Evolutionary conservation across 2,797 vertebrate genomes (phyloP).

Genomic region (Scolopax rusticola): DNA sequence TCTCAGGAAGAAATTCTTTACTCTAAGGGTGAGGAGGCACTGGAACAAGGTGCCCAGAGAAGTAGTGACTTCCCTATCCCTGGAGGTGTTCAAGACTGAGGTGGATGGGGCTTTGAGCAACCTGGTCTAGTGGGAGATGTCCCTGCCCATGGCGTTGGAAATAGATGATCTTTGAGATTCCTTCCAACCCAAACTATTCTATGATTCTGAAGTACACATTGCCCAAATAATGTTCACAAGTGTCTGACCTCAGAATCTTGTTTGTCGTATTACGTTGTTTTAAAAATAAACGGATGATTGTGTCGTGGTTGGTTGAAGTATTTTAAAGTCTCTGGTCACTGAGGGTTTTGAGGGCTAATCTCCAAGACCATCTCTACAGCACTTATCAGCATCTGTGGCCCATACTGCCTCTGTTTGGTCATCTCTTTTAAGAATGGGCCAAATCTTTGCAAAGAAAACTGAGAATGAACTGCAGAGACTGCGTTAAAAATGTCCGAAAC

Average conservation of each 20-base stretch:
- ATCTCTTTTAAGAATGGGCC: not conserved
- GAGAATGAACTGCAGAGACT: not conserved
- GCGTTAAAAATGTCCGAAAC: not conserved
- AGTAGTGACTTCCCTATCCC: too few relatives aligned
- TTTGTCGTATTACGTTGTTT: not conserved
- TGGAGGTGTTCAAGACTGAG: too few relatives aligned
- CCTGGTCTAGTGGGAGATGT: too few relatives aligned
- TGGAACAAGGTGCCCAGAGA: too few relatives aligned
- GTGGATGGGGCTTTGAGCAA: too few relatives aligned
- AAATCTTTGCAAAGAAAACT: not conserved
- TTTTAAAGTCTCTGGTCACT: not conserved
- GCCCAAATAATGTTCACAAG: not conserved
- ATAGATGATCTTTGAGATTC: too few relatives aligned
- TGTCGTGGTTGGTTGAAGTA: not conserved
- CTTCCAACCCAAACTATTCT: too few relatives aligned
- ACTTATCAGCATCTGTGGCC: not conserved
- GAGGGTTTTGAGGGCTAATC: not conserved
- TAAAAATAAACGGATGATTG: not conserved
- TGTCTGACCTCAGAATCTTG: not conserved
- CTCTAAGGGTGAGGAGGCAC: too few relatives aligned
- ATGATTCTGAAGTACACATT: not conserved
- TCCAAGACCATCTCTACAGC: not conserved
- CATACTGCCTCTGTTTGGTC: not conserved
- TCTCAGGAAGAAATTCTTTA: too few relatives aligned
- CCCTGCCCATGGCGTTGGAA: too few relatives aligned